Evolutionary conservation across 2,797 vertebrate species (phyloP), one percentile per base, ranked within the genome.

Genomic region (Ammospiza maritima): DNA sequence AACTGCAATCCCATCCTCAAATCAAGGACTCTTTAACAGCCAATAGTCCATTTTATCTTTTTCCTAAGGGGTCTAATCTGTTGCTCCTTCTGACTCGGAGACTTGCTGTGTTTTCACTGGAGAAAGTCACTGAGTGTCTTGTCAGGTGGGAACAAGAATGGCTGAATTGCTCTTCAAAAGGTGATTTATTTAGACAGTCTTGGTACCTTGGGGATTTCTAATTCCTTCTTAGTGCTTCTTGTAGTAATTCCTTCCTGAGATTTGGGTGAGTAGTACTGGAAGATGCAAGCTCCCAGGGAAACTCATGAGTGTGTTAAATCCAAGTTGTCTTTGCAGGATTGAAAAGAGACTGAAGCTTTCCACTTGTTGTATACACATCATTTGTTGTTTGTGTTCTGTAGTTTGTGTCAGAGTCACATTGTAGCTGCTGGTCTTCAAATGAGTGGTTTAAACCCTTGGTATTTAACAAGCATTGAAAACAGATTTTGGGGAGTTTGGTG

Each of bases 11-110:
- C 51, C 62, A 69, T 89, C 88, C 88, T 94, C 58, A 83, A 86
- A 93, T 88, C 89, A 73, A 84, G 70, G 66, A 73, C 66, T 92
- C 76, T 89, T 86, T 85, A 91, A 75, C 73, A 92, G 70, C 94
- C 88, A 78, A 54, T 78, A 86, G 79, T 84, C 76, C 77, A 13
- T 94, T 81, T 79, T 76, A 71, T 86, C 85, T 75, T 65, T 79
- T 73, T 93, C 58, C 76, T 85, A 2, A 61, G 65, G 78, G 65
- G 13, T 87, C 61, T 64, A 32, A 89, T 77, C 84, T 90, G 72
- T 87, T 93, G 84, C 90, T 87, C 40, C 62, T 89, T 75, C 56
- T 87, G 61, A 9, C 54, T 78, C 40, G 40, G 62, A 83, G 47
- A 69, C 16, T 74, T 36, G 61, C 61, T 74, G 45, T 53, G 8